Conservation (phyloP, 2,888 invertebrate genomes). For the Chaetogeoica ovagalla region DNA sequence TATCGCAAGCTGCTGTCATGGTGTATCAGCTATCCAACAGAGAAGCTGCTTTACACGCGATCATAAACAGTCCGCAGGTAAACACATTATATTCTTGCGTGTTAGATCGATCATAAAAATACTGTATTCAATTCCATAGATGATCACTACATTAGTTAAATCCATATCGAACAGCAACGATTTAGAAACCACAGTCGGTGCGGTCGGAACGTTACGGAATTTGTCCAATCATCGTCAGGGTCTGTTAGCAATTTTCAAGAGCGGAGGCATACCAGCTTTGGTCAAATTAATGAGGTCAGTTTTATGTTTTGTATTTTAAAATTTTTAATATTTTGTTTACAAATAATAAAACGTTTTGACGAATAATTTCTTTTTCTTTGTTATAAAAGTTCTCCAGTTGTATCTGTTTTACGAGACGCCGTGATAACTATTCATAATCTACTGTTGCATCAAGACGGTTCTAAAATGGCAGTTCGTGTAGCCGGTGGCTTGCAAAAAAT, state of each 20-base stretch:
- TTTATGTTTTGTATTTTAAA: too few relatives aligned
- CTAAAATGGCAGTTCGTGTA: constrained; percentile 95
- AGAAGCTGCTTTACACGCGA: constrained; percentile 93
- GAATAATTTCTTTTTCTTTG: neutral
- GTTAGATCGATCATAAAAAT: neutral
- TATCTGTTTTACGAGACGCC: constrained; percentile 96
- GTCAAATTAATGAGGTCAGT: constrained; percentile 81
- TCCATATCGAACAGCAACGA: constrained; percentile 96
- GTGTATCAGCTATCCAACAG: constrained; percentile 98
- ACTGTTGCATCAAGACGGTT: constrained; percentile 94
- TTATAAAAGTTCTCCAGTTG: constrained; percentile 79
- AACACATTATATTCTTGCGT: neutral
- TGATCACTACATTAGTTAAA: constrained; percentile 93
- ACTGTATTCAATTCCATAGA: constrained; percentile 58
- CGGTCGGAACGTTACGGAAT: constrained; percentile 96
- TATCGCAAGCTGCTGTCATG: constrained; percentile 98
- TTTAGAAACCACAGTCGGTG: constrained; percentile 93
- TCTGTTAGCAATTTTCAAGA: constrained; percentile 95
- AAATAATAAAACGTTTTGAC: neutral
- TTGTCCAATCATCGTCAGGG: constrained; percentile 98
- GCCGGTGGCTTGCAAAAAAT: constrained; percentile 97
- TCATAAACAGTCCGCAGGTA: constrained; percentile 88
- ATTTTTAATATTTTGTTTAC: neutral
- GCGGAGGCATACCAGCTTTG: constrained; percentile 96
- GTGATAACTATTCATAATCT: constrained; percentile 98